Conservation (phyloP, 2,888 invertebrate species). For the Trissolcus japonicus region DNA sequence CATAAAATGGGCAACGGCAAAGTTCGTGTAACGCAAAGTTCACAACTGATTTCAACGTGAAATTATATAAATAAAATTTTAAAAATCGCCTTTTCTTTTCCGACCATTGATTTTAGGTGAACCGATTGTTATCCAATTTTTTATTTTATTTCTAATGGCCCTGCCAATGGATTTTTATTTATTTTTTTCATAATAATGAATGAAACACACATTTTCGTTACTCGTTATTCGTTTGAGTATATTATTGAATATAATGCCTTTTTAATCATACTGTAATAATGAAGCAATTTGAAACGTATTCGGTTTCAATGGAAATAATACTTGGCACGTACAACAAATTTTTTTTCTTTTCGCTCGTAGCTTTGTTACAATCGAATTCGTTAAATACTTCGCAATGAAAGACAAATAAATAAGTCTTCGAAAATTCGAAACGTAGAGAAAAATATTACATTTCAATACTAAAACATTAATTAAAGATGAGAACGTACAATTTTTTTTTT, state of each 20-base stretch:
- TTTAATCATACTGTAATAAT: slow-evolving; percentile 37
- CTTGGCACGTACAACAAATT: slow-evolving; percentile 14
- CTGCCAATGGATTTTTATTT: not conserved
- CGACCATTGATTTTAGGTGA: slow-evolving; percentile 1
- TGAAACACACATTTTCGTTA: slow-evolving; percentile 23
- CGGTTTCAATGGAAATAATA: slow-evolving; percentile 24
- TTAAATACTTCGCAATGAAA: not conserved
- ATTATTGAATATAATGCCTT: slow-evolving; percentile 44
- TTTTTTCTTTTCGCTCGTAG: slow-evolving; percentile 1
- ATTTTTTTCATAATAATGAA: slow-evolving; percentile 10
- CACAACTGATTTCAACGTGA: slow-evolving; percentile 36
- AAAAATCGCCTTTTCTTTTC: too few species aligned
- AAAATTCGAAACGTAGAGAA: slow-evolving; percentile 8
- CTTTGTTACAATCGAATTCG: not conserved
- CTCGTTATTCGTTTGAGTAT: slow-evolving; percentile 25
- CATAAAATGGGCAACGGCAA: slow-evolving; percentile 24
- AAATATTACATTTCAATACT: slow-evolving; percentile 10
- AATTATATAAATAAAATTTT: slow-evolving; percentile 28
- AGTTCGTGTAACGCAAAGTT: slow-evolving; percentile 38
- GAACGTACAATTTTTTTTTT: too few species aligned
- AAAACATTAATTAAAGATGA: not conserved
- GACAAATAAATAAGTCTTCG: slow-evolving; percentile 27
- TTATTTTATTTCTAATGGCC: slow-evolving; percentile 6
- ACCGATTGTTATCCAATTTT: slow-evolving; percentile 5
- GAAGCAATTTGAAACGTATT: slow-evolving; percentile 31